These are phyloP conservation scores for Hypothenemus hampei DNA, from an alignment of 1,140 invertebrate species.

Conservation along the genomic window DNA sequence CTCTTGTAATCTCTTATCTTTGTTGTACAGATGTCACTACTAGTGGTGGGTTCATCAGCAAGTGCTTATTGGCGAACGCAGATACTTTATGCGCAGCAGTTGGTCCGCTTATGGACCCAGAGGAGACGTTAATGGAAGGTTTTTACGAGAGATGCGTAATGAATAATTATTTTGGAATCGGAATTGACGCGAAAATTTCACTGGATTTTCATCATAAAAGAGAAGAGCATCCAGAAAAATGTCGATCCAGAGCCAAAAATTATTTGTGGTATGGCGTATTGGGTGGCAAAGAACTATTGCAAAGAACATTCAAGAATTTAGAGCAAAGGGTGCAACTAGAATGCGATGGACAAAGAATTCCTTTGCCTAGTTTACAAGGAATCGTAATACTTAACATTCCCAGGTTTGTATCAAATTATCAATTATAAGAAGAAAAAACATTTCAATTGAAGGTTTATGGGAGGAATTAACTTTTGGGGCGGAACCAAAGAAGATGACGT, in stretches of 20 bases:
- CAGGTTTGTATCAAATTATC: constrained; percentile 50
- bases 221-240: constrained; percentile 97
- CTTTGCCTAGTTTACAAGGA: constrained; percentile 88
- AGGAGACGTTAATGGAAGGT: constrained; percentile 84
- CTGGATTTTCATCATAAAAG: constrained; percentile 96
- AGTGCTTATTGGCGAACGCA: constrained; percentile 92
- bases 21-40: constrained; percentile 53
- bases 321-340: constrained; percentile 91
- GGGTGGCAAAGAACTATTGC: constrained; percentile 85
- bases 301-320: constrained; percentile 92
- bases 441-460: constrained; percentile 73
- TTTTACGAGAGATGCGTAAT: constrained; percentile 94
- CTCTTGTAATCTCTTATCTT: not conserved
- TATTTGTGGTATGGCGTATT: constrained; percentile 98
- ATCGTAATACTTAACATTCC: constrained; percentile 97
- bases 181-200: constrained; percentile 97
- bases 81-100: constrained; percentile 92
- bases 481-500: constrained; percentile 83
- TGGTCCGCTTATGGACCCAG: constrained; percentile 86
- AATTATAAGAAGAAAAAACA: not conserved
- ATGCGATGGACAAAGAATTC: constrained; percentile 88
- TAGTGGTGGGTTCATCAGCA: constrained; percentile 76
- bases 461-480: constrained; percentile 98
- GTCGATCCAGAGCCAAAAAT: constrained; percentile 87
- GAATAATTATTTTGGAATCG: constrained; percentile 99